Conservation (phyloP, 2,113 vertebrate species). For the Pachyramphus minor region DNA sequence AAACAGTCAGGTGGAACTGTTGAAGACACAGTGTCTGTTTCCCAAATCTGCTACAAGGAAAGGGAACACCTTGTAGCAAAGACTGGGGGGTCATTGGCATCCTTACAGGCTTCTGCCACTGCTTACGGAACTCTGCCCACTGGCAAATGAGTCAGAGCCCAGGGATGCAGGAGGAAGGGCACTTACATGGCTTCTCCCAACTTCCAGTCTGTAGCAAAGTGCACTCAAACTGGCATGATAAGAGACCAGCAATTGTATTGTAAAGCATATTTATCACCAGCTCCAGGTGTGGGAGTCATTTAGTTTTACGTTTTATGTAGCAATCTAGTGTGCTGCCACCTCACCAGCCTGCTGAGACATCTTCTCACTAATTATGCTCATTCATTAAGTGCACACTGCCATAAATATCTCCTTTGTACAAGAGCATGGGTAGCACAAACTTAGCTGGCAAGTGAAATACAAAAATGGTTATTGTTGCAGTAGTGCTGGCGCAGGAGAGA, state of each 20-base stretch:
- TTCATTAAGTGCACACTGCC: slow-evolving; percentile 48
- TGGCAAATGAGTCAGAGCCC: neutral
- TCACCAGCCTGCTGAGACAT: slow-evolving; percentile 53
- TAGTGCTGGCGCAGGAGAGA: slow-evolving; percentile 53
- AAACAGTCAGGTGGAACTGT: neutral
- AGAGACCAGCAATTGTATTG: neutral
- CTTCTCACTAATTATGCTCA: slow-evolving; percentile 67
- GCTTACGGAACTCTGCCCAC: neutral
- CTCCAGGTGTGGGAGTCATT: slow-evolving; percentile 20
- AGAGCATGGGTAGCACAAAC: slow-evolving; percentile 55
- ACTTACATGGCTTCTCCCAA: neutral
- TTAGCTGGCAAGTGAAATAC: slow-evolving; percentile 46
- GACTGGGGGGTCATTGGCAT: neutral
- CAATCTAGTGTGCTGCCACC: slow-evolving; percentile 43
- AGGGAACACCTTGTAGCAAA: neutral
- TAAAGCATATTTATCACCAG: neutral
- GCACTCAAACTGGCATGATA: neutral
- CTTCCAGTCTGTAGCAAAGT: neutral
- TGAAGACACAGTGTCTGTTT: neutral
- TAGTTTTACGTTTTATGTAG: neutral
- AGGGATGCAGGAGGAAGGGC: neutral
- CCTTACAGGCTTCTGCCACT: neutral
- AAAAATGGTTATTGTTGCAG: slow-evolving; percentile 31
- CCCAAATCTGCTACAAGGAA: neutral
- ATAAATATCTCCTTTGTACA: neutral